Evolutionary conservation across 2,113 vertebrate genomes (phyloP), one percentile per base, ranked within the genome.

Genomic region (Zosterops hypoxanthus): DNA sequence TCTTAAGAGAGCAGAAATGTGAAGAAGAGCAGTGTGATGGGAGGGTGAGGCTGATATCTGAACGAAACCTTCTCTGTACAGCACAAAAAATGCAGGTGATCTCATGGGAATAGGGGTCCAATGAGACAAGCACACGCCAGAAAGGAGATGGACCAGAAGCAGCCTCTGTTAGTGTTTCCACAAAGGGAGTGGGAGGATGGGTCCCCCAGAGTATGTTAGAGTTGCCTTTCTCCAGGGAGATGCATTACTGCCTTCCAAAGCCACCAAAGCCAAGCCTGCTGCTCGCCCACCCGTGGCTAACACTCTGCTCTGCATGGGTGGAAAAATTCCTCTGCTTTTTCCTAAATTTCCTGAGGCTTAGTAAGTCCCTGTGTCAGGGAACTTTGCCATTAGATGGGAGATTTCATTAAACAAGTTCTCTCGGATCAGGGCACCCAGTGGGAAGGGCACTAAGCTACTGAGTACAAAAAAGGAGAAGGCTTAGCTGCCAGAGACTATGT

Each of bases 341-440:
- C 61, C 66, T 76, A 76, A 72, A 73, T 57, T 76, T 70, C 82
- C 75, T 63, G 64, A 42, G 69, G 57, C 49, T 26, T 34, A 84
- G n/a, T 8, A 34, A 73, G 12, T 41, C 26, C 9, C 53, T 49
- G 0, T 61, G 26, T 42, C 79, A 50, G 47, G 44, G 52, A 88
- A n/a, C 34, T 80, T 55, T 92, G 49, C 33, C 17, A 7, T 66
- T 11, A 46, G 60, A 49, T 0, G 2, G 36, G n/a, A 57, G 71
- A 56, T 46, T 72, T 71, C 66, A 78, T 50, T 52, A 56, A 75
- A 44, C 20, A 55, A 73, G 20, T 15, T 50, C 23, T 77, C 41
- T 41, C 0, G 0, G 44, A 50, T 50, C n/a, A 77, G 53, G 64
- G 33, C 69, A 80, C 34, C 28, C 39, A 34, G 42, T 0, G 0